phyloP scores from a whole-genome alignment of 2,113 vertebrate species.

The Salvelinus namaycush region DNA sequence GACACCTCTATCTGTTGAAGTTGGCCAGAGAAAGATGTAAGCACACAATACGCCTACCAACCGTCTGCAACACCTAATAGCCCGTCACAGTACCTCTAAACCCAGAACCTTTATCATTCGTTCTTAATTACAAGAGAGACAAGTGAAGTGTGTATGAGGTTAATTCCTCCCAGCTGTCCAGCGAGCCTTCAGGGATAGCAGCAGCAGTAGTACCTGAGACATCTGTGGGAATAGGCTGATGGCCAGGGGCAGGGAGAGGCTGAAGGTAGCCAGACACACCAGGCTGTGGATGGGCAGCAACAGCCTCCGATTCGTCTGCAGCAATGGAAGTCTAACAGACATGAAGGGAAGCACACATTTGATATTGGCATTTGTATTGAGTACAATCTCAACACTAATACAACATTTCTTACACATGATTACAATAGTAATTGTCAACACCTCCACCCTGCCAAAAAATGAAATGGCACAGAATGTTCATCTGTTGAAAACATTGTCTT shows the following conservation, averaged over 20 bases:
- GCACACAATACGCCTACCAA: background rate
- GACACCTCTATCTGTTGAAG: constrained; percentile 86
- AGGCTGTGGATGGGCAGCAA: constrained; percentile 90
- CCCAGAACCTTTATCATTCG: too few species aligned
- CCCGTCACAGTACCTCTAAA: background rate
- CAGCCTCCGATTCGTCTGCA: constrained; percentile 85
- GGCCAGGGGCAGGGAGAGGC: constrained; percentile 92
- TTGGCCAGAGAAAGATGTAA: constrained; percentile 8
- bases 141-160: constrained; percentile 51
- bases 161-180: constrained; percentile 47
- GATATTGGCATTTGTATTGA: background rate
- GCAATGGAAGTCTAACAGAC: constrained; percentile 79
- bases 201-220: constrained; percentile 84
- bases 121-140: constrained; percentile 7
- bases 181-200: constrained; percentile 37
- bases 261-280: constrained; percentile 94
- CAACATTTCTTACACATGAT: background rate
- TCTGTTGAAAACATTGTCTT: background rate
- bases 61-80: background rate
- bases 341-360: constrained; percentile 13
- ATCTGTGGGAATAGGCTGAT: constrained; percentile 99
- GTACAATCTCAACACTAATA: background rate
- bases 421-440: too few species aligned
- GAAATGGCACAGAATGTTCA: background rate
- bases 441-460: too few species aligned